A percentile compares a stretch with the other conserved stretches of the same genome.
These are phyloP conservation scores for Zelostemma sp. DNA, from an alignment of 1,140 invertebrate species.

Conservation along the genomic window DNA sequence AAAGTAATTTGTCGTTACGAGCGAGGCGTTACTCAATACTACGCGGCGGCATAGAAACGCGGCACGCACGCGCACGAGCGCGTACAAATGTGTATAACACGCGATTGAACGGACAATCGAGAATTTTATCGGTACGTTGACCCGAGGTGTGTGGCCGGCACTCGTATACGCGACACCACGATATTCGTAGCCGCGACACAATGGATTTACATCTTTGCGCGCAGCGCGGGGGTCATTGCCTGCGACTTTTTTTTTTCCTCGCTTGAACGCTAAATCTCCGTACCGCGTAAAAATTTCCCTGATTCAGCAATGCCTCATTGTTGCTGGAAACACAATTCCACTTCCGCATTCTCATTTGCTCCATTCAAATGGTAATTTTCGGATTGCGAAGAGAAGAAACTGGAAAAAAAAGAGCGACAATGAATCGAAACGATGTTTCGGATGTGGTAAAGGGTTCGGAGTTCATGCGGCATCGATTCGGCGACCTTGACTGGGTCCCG, in stretches of 20 bases:
- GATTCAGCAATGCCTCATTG: no score
- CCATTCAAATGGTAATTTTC: no score
- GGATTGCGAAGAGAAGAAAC: neutral
- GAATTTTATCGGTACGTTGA: constrained; percentile 55
- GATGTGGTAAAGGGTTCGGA: no score
- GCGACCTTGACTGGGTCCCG: constrained; percentile 29
- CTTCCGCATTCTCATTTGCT: no score
- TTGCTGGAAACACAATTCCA: no score
- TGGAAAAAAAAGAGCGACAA: no score
- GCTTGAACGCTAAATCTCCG: no score
- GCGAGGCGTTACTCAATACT: neutral
- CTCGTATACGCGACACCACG: constrained; percentile 32
- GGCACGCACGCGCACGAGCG: constrained; percentile 26
- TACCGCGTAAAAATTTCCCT: no score
- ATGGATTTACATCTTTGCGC: constrained; percentile 50
- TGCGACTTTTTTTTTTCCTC: constrained; percentile 27
- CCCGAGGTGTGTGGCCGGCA: constrained; percentile 44
- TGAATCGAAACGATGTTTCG: no score
- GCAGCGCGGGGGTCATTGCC: constrained; percentile 42
- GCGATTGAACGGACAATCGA: constrained; percentile 49
- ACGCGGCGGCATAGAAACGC: constrained; percentile 7
- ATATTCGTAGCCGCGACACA: constrained; percentile 46
- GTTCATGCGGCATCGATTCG: constrained; percentile 10
- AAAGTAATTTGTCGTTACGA: constrained; percentile 8
- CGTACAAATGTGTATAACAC: constrained; percentile 18